A percentile compares a stretch with the other conserved stretches of the same genome.
Evolutionary conservation across 2,888 invertebrate species (phyloP).

Genomic region (Idaea biselata): DNA sequence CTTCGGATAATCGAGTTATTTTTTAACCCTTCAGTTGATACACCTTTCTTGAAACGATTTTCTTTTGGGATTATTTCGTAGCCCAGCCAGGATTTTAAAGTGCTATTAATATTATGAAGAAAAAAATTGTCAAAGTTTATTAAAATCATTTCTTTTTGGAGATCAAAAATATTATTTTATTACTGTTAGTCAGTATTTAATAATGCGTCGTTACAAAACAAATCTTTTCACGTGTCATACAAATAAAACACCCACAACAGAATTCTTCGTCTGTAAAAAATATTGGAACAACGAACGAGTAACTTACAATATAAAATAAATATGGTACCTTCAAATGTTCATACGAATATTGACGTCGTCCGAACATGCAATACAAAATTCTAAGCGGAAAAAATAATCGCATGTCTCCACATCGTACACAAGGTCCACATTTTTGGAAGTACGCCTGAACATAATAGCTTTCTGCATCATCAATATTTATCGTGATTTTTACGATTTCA

Average conservation of each 20-base stretch:
- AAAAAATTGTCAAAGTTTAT: conserved; percentile 9
- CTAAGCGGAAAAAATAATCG: conserved; percentile 60
- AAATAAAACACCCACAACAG: neutral
- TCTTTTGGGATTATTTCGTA: conserved; percentile 20
- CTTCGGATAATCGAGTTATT: conserved; percentile 47
- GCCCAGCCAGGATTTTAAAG: conserved; percentile 22
- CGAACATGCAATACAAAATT: conserved; percentile 11
- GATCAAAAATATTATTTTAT: conserved; percentile 8
- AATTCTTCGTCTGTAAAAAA: neutral
- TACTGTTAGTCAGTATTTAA: neutral
- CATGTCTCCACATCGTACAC: conserved; percentile 69
- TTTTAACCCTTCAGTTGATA: conserved; percentile 42
- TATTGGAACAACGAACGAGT: neutral
- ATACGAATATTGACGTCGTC: neutral
- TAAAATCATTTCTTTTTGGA: neutral
- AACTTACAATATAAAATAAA: conserved; percentile 1
- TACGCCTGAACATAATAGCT: conserved; percentile 68
- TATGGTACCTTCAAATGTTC: neutral
- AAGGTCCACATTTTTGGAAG: conserved; percentile 67
- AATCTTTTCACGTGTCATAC: neutral
- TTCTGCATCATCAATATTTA: conserved; percentile 75
- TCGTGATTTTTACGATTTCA: conserved; percentile 67
- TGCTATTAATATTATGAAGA: conserved; percentile 24
- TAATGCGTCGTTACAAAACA: neutral
- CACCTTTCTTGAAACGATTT: conserved; percentile 23